A percentile compares a stretch with the other conserved stretches of the same genome.
Evolutionary conservation across 2,888 invertebrate species (phyloP).

Genomic region (Drosophila sordidula): DNA sequence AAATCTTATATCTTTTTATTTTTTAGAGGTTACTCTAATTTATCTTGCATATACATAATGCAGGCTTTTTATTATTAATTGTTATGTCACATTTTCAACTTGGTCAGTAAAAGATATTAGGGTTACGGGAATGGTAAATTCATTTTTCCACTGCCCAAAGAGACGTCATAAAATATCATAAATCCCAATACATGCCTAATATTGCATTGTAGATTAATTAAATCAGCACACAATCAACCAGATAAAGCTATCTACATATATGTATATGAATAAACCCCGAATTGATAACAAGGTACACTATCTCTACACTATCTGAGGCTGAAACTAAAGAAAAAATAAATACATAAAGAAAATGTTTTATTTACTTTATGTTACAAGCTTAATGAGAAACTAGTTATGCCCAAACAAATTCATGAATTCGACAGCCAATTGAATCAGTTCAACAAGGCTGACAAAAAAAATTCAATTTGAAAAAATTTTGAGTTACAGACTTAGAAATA

Average conservation of each 20-base stretch:
- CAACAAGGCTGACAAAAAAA: constrained; percentile 5
- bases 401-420: constrained; percentile 11
- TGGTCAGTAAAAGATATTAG: too few relatives aligned
- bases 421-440: constrained; percentile 39
- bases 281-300: background rate
- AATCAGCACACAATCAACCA: constrained; percentile 7
- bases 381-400: constrained; percentile 2
- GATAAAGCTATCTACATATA: constrained; percentile 15
- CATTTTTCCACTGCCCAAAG: background rate
- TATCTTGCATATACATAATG: too few relatives aligned
- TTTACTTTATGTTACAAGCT: background rate
- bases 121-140: too few relatives aligned
- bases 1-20: too few relatives aligned
- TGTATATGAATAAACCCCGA: background rate
- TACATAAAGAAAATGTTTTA: background rate
- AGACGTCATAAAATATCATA: background rate
- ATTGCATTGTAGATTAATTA: background rate
- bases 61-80: too few relatives aligned
- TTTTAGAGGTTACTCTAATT: too few relatives aligned
- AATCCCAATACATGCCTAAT: background rate
- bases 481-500: background rate
- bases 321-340: background rate
- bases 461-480: background rate
- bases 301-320: background rate
- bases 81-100: too few relatives aligned